Percentiles rank a stretch among this genome's conserved stretches.
Evolutionary conservation across 2,797 vertebrate genomes (phyloP).

Genomic region (Poeciliopsis gracilis): DNA sequence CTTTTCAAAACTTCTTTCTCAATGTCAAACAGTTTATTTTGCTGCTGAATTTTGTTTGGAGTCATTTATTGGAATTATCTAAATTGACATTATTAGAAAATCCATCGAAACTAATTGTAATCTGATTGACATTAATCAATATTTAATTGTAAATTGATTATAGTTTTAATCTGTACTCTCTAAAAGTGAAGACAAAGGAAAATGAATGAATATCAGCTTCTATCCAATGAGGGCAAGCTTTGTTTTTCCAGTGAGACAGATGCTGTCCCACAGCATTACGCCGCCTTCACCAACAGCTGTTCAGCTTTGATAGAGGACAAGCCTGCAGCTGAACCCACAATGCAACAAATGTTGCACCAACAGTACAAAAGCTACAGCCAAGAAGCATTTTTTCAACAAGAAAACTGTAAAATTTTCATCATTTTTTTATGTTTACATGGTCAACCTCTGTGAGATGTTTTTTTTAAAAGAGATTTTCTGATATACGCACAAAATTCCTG

Average conservation of each 20-base stretch:
- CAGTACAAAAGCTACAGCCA: background rate
- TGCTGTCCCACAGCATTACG: background rate
- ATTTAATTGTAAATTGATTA: too few species aligned
- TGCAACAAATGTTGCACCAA: background rate
- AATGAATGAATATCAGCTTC: background rate
- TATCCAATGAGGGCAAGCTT: background rate
- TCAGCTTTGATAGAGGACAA: background rate
- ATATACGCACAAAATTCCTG: slow-evolving; percentile 15
- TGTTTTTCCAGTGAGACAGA: background rate
- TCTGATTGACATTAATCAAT: too few species aligned
- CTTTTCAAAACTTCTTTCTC: background rate
- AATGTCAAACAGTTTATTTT: background rate
- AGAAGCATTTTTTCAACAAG: background rate
- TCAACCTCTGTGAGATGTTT: background rate
- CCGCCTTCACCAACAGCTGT: background rate
- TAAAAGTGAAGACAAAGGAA: background rate
- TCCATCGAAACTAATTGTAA: too few species aligned
- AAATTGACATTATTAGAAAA: too few species aligned
- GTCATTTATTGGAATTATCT: background rate
- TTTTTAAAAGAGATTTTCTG: background rate
- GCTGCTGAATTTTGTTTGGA: background rate
- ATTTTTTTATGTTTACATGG: background rate
- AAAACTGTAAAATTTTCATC: background rate
- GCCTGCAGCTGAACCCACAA: background rate
- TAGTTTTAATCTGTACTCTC: background rate